Conservation (phyloP, 1,140 invertebrate genomes). For the Calliphora vicina region DNA sequence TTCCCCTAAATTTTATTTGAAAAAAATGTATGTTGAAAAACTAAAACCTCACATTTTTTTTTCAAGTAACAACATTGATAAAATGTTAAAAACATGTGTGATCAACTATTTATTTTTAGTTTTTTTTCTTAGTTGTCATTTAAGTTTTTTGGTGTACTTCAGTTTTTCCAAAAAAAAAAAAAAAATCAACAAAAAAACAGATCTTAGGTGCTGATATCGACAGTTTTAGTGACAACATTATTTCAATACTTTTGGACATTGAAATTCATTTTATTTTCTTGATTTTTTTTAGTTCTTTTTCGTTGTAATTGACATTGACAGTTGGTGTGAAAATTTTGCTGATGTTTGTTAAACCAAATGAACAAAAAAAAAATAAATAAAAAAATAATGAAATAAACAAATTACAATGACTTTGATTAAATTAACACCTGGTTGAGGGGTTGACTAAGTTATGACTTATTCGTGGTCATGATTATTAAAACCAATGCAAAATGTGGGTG, state of each 20-base stretch:
- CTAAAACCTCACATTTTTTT: not conserved
- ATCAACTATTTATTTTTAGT: too few species aligned
- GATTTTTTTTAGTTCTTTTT: slow-evolving; percentile 24
- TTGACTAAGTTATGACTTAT: not conserved
- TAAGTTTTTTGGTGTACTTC: too few species aligned
- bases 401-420: not conserved
- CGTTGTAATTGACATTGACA: slow-evolving; percentile 58
- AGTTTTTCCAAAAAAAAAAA: too few species aligned
- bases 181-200: too few species aligned
- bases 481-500: not conserved
- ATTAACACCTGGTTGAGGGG: not conserved
- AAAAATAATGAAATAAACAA: too few species aligned
- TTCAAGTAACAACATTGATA: not conserved
- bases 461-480: not conserved
- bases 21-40: too few species aligned
- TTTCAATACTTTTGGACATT: slow-evolving; percentile 44
- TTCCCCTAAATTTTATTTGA: too few species aligned
- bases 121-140: too few species aligned
- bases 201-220: not conserved
- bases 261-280: slow-evolving; percentile 39
- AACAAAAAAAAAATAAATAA: too few species aligned
- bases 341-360: not conserved
- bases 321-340: slow-evolving; percentile 35
- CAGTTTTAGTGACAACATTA: not conserved
- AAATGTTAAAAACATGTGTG: too few species aligned